Evolutionary conservation across 2,888 invertebrate genomes (phyloP).

Genomic region (Drosophila testacea): DNA sequence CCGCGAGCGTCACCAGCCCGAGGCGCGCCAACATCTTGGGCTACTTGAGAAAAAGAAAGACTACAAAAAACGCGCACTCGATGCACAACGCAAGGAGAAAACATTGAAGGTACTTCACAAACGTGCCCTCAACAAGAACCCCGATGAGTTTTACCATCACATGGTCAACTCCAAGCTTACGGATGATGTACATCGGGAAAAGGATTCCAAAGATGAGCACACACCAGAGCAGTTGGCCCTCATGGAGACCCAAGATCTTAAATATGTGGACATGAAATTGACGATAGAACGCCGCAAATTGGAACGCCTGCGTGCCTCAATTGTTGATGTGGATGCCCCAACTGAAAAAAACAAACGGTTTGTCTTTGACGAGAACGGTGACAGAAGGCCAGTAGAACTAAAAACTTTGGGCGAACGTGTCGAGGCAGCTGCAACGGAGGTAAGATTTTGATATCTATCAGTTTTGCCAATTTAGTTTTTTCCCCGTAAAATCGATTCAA

Average conservation of each 20-base stretch:
- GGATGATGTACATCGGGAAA: constrained; percentile 89
- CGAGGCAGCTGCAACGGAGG: constrained; percentile 86
- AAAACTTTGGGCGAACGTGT: constrained; percentile 88
- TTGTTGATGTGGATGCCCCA: constrained; percentile 93
- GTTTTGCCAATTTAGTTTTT: too few relatives aligned
- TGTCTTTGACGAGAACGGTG: constrained; percentile 91
- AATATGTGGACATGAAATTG: constrained; percentile 94
- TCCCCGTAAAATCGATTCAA: too few relatives aligned
- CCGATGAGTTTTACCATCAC: constrained; percentile 99
- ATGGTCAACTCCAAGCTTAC: constrained; percentile 95
- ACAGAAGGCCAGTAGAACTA: background rate
- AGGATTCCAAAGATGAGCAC: constrained; percentile 90
- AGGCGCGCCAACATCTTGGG: constrained; percentile 91
- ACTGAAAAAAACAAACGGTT: constrained; percentile 90
- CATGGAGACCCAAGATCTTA: constrained; percentile 96
- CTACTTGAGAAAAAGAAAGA: constrained; percentile 95
- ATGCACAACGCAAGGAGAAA: constrained; percentile 93
- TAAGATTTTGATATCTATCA: background rate
- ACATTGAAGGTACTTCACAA: constrained; percentile 93
- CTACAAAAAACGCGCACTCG: constrained; percentile 91
- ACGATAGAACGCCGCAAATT: constrained; percentile 92
- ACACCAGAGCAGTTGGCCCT: constrained; percentile 93
- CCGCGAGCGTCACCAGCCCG: constrained; percentile 94
- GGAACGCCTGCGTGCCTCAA: constrained; percentile 88
- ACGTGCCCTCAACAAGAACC: constrained; percentile 96